phyloP scores from a whole-genome alignment of 2,797 vertebrate species.

The Leuciscus waleckii region DNA sequence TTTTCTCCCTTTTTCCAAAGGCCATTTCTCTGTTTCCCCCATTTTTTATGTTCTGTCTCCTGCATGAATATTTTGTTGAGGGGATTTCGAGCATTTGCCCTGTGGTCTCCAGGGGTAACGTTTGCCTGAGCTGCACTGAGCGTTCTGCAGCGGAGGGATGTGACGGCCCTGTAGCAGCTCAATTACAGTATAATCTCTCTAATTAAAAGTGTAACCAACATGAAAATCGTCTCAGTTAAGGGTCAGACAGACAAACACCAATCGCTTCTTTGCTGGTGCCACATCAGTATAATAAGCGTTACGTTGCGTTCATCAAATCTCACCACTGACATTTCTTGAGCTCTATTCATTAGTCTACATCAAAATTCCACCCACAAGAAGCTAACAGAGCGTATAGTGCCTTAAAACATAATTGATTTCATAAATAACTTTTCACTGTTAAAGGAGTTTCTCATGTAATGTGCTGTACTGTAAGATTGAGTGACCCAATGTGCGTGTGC shows the following conservation, averaged over 20 bases:
- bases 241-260: slow-evolving; percentile 44
- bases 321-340: slow-evolving; percentile 29
- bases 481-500: slow-evolving; percentile 45
- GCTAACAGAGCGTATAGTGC: slow-evolving; percentile 15
- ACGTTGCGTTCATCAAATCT: not conserved
- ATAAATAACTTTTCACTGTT: slow-evolving; percentile 40
- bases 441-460: slow-evolving; percentile 22
- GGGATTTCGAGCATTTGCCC: slow-evolving; percentile 44
- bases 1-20: slow-evolving; percentile 38
- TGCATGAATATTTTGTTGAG: slow-evolving; percentile 37
- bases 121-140: slow-evolving; percentile 23
- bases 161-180: slow-evolving; percentile 16
- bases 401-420: slow-evolving; percentile 51
- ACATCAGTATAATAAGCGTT: slow-evolving; percentile 21
- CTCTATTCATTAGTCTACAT: slow-evolving; percentile 26
- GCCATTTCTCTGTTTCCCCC: slow-evolving; percentile 34
- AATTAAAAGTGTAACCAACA: slow-evolving; percentile 55
- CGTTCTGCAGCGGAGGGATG: slow-evolving; percentile 8
- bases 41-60: slow-evolving; percentile 35
- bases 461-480: slow-evolving; percentile 27
- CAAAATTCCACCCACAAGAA: slow-evolving; percentile 28
- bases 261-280: slow-evolving; percentile 13
- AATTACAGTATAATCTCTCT: slow-evolving; percentile 47
- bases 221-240: slow-evolving; percentile 42
- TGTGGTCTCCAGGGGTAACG: slow-evolving; percentile 23